phyloP scores from a whole-genome alignment of 1,140 invertebrate genomes.

The Mya arenaria region DNA sequence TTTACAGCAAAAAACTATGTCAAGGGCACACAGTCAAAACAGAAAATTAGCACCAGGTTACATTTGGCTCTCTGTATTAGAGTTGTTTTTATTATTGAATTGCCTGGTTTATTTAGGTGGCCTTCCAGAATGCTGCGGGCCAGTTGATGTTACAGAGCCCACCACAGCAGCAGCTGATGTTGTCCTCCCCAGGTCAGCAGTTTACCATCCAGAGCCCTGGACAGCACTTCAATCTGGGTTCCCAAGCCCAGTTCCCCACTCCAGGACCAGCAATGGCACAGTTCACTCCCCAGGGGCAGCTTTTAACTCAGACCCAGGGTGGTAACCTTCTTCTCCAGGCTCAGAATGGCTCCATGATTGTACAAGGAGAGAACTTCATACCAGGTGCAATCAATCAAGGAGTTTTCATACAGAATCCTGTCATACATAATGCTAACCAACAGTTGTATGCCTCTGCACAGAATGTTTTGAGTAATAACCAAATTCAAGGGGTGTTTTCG shows the following conservation, averaged over 20 bases:
- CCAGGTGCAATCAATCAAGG: slow-evolving; percentile 21
- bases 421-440: slow-evolving; percentile 40
- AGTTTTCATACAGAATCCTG: slow-evolving; percentile 38
- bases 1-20: too few species aligned
- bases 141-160: slow-evolving; percentile 47
- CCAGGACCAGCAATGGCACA: slow-evolving; percentile 30
- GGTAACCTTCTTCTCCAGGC: slow-evolving; percentile 39
- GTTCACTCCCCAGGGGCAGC: slow-evolving; percentile 39
- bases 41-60: too few species aligned
- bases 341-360: slow-evolving; percentile 29
- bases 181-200: slow-evolving; percentile 46
- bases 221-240: slow-evolving; percentile 42
- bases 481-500: slow-evolving; percentile 34
- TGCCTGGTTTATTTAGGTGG: too few species aligned
- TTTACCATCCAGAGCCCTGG: slow-evolving; percentile 45
- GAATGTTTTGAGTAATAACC: slow-evolving; percentile 38
- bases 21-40: too few species aligned
- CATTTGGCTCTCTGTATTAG: too few species aligned
- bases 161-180: slow-evolving; percentile 39
- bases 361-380: slow-evolving; percentile 42
- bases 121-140: slow-evolving; percentile 52
- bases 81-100: too few species aligned
- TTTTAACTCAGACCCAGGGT: slow-evolving; percentile 36
- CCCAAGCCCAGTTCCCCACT: slow-evolving; percentile 37
- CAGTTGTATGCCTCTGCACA: slow-evolving; percentile 32